Base-by-base conservation (phyloP, 2,797 vertebrate genomes). In the Lemur catta region DNA sequence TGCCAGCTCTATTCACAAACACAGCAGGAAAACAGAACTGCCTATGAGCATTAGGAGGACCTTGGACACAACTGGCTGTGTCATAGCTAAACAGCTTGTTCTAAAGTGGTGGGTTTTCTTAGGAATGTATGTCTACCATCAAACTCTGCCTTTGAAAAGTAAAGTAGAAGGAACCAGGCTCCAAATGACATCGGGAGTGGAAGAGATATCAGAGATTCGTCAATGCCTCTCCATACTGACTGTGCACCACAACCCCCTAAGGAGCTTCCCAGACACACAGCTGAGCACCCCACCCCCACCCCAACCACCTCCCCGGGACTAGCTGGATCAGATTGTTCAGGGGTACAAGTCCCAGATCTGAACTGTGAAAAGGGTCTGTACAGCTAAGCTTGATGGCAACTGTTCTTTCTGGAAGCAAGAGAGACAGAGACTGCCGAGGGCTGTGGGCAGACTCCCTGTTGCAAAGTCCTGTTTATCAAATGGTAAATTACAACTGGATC, bases 221-320 rank as follows among this genome's bases (percentile, higher is more conserved):
- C 41, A 7, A 46, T 4, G 46, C 57, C 7, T 15, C 48, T 76
- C 43, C 38, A 48, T 30, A 48, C 10, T 2, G 43, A 5, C 35
- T 1, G 4, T 48, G 24, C 14, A 65, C 3, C 85, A 30, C 4
- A 65, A 75, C 24, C 14, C 38, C 30, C 15, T 46, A 17, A 14
- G 41, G 26, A 59, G 71, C 26, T 57, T 24, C 41, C 22, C 20
- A 10, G 17, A 8, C 3, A 41, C 41, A 38, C 20, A 30, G 46
- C 7, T 30, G 50, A 22, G 30, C 13, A 38, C 22, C 28, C n/a
- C 43, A 46, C 14, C 0, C 2, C 30, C 5, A 63, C 0, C 3
- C 22, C 8, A n/a, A 65, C 33, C 13, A 22, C 72, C 28, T 1
- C 0, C 28, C 35, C 3, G 18, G 8, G n/a, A 76, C 17, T 67